A percentile compares a stretch with the other conserved stretches of the same genome.
Conservation (phyloP, 2,113 vertebrate genomes). For the Nycticorax nycticorax region DNA sequence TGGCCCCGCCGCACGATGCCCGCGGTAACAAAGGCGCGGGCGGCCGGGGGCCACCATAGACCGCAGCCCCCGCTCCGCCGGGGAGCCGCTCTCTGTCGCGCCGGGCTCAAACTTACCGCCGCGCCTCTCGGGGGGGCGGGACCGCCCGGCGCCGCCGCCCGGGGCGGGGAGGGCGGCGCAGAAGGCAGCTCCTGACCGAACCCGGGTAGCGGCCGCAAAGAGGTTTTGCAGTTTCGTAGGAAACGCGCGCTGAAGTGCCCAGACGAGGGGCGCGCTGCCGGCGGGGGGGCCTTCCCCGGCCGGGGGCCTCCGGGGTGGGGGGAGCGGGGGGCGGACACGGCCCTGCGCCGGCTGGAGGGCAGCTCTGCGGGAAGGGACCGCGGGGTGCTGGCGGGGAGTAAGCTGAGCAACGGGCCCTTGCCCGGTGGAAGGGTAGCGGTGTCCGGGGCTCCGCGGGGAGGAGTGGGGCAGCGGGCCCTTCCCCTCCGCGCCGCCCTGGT, state of each 20-base stretch:
- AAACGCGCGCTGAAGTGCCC: fast-evolving
- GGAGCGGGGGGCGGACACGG: no score
- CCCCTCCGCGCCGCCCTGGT: no score
- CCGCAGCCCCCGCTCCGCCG: no score
- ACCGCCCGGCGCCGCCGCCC: background rate
- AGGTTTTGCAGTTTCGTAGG: fast-evolving
- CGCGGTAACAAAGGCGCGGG: background rate
- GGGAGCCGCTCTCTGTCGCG: no score
- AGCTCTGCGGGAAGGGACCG: background rate
- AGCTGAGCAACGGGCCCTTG: fast-evolving
- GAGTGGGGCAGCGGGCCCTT: background rate
- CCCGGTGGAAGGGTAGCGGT: fast-evolving
- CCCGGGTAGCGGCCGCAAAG: background rate
- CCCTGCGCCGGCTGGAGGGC: background rate
- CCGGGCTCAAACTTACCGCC: no score
- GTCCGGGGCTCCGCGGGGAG: fast-evolving
- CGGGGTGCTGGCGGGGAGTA: background rate
- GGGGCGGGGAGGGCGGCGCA: no score
- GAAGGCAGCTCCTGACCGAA: background rate
- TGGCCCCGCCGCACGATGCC: background rate
- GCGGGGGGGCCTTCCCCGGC: no score
- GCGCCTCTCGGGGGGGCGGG: no score
- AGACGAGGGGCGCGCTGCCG: no score
- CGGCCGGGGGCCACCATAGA: background rate
- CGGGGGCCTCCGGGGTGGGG: no score